Conservation (phyloP, 2,888 invertebrate species). For the Cerastis leucographa region DNA sequence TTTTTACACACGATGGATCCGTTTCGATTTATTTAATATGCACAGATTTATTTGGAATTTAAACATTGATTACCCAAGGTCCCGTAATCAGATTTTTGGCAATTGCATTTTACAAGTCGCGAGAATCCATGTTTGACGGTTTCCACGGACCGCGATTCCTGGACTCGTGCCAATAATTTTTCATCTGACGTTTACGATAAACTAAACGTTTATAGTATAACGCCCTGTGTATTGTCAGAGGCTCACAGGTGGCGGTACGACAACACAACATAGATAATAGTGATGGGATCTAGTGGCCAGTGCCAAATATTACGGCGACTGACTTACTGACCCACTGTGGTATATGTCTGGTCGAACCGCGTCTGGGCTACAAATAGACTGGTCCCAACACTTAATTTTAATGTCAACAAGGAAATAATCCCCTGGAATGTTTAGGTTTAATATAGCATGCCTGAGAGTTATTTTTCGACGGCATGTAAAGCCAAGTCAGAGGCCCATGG, state of each 20-base stretch:
- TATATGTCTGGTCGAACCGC: constrained; percentile 27
- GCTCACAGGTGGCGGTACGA: constrained; percentile 34
- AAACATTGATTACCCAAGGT: constrained; percentile 11
- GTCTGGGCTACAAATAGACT: constrained; percentile 49
- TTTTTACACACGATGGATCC: constrained; percentile 44
- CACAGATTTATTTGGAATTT: constrained; percentile 32
- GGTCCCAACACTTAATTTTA: constrained; percentile 16
- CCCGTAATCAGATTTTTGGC: constrained; percentile 16
- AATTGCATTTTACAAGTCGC: constrained; percentile 26
- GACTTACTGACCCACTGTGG: constrained; percentile 62
- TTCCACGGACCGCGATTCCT: constrained; percentile 28
- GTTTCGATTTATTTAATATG: constrained; percentile 39
- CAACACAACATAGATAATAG: constrained; percentile 50
- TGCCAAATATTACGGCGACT: constrained; percentile 56
- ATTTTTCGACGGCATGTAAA: too few species aligned
- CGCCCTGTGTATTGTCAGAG: constrained; percentile 44
- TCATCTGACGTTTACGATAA: constrained; percentile 55
- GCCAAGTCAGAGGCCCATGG: too few species aligned
- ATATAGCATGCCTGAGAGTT: too few species aligned
- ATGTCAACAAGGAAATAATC: constrained; percentile 20
- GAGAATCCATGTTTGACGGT: constrained; percentile 30
- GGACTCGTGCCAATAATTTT: constrained; percentile 61
- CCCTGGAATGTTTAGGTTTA: neutral
- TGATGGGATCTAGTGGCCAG: constrained; percentile 50
- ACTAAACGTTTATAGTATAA: constrained; percentile 42